phyloP scores from a whole-genome alignment of 2,113 vertebrate species.

The Phrynosoma platyrhinos region DNA sequence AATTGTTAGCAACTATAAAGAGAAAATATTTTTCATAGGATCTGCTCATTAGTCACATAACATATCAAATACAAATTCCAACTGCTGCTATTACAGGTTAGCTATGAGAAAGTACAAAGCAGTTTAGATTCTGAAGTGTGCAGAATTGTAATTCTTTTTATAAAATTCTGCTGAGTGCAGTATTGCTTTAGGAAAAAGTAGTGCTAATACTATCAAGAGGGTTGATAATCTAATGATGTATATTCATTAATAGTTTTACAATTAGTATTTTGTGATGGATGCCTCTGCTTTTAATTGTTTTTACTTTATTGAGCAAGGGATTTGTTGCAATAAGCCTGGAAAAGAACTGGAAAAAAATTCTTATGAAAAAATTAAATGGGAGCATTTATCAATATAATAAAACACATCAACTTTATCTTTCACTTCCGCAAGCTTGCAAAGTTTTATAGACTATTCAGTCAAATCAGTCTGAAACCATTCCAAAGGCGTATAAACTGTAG shows the following conservation, averaged over 20 bases:
- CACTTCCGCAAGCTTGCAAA: slow-evolving; percentile 20
- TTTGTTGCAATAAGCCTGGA: slow-evolving; percentile 40
- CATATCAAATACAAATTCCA: too few species aligned
- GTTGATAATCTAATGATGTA: slow-evolving; percentile 55
- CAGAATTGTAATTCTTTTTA: too few species aligned
- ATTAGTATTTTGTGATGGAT: slow-evolving; percentile 59
- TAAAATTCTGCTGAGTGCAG: neutral
- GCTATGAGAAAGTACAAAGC: neutral
- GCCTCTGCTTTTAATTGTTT: slow-evolving; percentile 58
- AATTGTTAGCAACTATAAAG: too few species aligned
- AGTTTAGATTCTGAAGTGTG: neutral
- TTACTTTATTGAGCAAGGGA: slow-evolving; percentile 50
- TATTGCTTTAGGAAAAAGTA: neutral
- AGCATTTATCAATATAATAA: slow-evolving; percentile 59
- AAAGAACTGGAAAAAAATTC: slow-evolving; percentile 23
- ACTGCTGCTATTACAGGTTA: too few species aligned
- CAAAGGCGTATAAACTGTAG: slow-evolving; percentile 67
- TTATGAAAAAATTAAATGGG: slow-evolving; percentile 49
- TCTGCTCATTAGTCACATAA: too few species aligned
- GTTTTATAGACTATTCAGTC: slow-evolving; percentile 46
- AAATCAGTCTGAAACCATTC: slow-evolving; percentile 46
- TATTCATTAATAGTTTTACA: slow-evolving; percentile 51
- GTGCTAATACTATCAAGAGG: slow-evolving; percentile 12
- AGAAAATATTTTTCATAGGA: too few species aligned
- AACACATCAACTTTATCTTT: slow-evolving; percentile 42